Evolutionary conservation across 2,797 vertebrate genomes (phyloP).

Genomic region (Malurus leucopterus): DNA sequence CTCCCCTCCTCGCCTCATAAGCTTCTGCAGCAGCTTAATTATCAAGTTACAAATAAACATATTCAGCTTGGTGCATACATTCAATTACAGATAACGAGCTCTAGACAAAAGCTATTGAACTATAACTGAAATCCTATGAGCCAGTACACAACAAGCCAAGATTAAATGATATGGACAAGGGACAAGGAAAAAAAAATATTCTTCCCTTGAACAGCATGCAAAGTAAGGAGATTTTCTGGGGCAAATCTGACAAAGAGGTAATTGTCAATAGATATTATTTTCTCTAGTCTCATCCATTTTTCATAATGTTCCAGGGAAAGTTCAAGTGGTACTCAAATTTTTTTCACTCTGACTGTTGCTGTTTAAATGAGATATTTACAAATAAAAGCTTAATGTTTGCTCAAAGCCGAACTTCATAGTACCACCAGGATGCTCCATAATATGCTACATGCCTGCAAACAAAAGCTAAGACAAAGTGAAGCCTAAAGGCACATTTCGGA

Average conservation of each 20-base stretch:
- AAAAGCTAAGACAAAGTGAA: not conserved
- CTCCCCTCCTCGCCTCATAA: not conserved
- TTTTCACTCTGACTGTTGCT: not conserved
- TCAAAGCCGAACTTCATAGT: not conserved
- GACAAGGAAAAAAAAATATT: not conserved
- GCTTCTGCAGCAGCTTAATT: slow-evolving; percentile 44
- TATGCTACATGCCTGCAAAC: not conserved
- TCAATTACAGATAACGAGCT: slow-evolving; percentile 57
- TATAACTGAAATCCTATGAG: slow-evolving; percentile 21
- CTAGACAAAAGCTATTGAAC: slow-evolving; percentile 56
- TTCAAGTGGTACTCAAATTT: slow-evolving; percentile 16
- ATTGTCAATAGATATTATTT: slow-evolving; percentile 22
- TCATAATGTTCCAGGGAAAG: slow-evolving; percentile 5
- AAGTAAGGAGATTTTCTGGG: slow-evolving; percentile 4
- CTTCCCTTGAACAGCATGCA: not conserved
- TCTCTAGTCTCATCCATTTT: slow-evolving; percentile 9
- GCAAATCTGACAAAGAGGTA: not conserved
- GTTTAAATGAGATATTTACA: slow-evolving; percentile 8
- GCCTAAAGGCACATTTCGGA: not conserved
- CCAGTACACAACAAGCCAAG: slow-evolving; percentile 11
- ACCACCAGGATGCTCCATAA: not conserved
- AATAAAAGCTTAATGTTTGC: slow-evolving; percentile 10
- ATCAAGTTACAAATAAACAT: slow-evolving; percentile 56
- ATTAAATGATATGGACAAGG: slow-evolving; percentile 1
- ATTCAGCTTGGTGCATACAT: slow-evolving; percentile 53